A percentile compares a stretch with the other conserved stretches of the same genome.
Evolutionary conservation across 2,113 vertebrate genomes (phyloP).

Genomic region (Nanger granti): DNA sequence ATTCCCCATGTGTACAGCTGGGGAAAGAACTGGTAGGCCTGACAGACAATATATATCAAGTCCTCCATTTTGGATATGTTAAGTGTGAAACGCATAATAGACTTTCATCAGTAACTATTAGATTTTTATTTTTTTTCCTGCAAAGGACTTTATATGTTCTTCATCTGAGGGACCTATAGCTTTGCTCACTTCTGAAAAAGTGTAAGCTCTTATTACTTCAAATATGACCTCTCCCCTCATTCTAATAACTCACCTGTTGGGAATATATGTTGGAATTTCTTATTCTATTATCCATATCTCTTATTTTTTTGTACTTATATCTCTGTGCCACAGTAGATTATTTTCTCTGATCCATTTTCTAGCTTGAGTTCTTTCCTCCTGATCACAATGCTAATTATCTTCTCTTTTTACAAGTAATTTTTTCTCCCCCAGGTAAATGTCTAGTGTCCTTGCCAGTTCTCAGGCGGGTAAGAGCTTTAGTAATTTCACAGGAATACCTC

Average conservation of each 20-base stretch:
- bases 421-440: not conserved
- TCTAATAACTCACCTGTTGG: not conserved
- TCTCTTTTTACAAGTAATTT: not conserved
- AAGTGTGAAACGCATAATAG: not conserved
- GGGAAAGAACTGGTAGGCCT: not conserved
- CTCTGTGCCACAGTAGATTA: not conserved
- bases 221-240: not conserved
- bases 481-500: not conserved
- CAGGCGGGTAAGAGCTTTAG: not conserved
- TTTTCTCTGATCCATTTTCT: not conserved
- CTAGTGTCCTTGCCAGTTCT: not conserved
- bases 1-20: not conserved
- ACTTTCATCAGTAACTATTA: not conserved
- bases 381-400: not conserved
- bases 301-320: not conserved
- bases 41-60: not conserved
- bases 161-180: not conserved
- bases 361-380: not conserved
- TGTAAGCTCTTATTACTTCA: not conserved
- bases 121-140: not conserved
- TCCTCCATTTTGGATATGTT: not conserved
- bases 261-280: not conserved
- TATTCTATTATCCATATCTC: not conserved
- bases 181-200: not conserved
- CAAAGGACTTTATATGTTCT: not conserved